Evolutionary conservation across 2,888 invertebrate genomes (phyloP).

Genomic region (Cataglyphis livida): DNA sequence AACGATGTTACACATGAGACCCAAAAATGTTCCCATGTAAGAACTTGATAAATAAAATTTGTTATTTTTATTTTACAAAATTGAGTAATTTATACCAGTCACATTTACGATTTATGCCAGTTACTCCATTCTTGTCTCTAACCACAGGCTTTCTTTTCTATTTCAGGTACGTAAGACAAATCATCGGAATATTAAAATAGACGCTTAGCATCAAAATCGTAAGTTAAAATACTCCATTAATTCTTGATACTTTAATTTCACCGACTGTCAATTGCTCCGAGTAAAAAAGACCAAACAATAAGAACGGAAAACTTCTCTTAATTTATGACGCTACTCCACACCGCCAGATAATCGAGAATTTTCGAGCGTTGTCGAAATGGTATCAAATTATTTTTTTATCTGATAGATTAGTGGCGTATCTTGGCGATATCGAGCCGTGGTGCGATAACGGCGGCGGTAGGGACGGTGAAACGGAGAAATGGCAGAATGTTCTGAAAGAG

Average conservation of each 20-base stretch:
- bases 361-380: conserved; percentile 54
- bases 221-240: conserved; percentile 62
- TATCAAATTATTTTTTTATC: conserved; percentile 64
- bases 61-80: conserved; percentile 1
- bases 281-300: conserved; percentile 55
- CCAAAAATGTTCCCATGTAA: too few relatives aligned
- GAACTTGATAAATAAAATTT: not conserved
- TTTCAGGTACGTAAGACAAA: conserved; percentile 81
- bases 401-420: conserved; percentile 70
- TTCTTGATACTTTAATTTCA: conserved; percentile 58
- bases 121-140: conserved; percentile 36
- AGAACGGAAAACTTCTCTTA: conserved; percentile 50
- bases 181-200: conserved; percentile 46
- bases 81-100: not conserved
- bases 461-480: conserved; percentile 54
- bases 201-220: conserved; percentile 48
- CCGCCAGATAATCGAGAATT: conserved; percentile 60
- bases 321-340: conserved; percentile 60
- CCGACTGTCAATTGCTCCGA: conserved; percentile 63
- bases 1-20: too few relatives aligned
- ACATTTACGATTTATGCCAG: conserved; percentile 16
- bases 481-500: conserved; percentile 46
- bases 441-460: conserved; percentile 23
- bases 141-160: conserved; percentile 72
- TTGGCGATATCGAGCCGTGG: conserved; percentile 70